These are phyloP conservation scores for Nomada fucata DNA, from an alignment of 2,888 invertebrate genomes.

Conservation along the genomic window DNA sequence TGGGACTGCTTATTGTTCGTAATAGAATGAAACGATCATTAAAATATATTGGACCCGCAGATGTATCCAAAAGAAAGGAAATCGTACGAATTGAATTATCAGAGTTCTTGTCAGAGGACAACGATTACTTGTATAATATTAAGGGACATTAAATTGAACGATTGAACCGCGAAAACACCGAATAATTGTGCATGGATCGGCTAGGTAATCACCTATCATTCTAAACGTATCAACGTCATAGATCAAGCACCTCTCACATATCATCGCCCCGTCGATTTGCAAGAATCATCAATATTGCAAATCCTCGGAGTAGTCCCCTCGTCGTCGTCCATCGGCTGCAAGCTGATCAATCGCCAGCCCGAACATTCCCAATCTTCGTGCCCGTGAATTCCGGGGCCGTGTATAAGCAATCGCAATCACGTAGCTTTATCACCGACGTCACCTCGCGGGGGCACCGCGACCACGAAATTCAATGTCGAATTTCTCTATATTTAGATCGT, in stretches of 20 bases:
- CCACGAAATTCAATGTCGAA: constrained; percentile 27
- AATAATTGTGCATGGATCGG: not conserved
- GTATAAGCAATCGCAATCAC: constrained; percentile 27
- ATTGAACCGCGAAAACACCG: constrained; percentile 29
- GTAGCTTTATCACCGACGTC: constrained; percentile 51
- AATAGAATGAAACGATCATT: too few relatives aligned
- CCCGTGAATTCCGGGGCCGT: constrained; percentile 17
- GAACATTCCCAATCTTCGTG: not conserved
- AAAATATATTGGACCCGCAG: not conserved
- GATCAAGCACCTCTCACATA: constrained; percentile 41
- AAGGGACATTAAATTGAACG: too few relatives aligned
- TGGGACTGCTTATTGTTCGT: not conserved
- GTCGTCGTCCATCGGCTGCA: not conserved
- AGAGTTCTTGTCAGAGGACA: not conserved
- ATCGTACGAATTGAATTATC: too few relatives aligned
- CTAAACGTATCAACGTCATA: constrained; percentile 24
- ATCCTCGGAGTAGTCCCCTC: not conserved
- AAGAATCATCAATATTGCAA: not conserved
- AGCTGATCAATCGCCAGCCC: not conserved
- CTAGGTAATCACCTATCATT: constrained; percentile 7
- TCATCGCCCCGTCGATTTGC: constrained; percentile 11
- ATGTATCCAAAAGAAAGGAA: too few relatives aligned
- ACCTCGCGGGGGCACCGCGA: constrained; percentile 59
- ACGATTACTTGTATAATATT: not conserved
- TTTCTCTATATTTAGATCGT: not conserved